Percentiles rank a stretch among this genome's conserved stretches.
These are phyloP conservation scores for Turritopsis rubra DNA, from an alignment of 30 jellyfish, hydroid and myxozoan species.

Conservation along the genomic window DNA sequence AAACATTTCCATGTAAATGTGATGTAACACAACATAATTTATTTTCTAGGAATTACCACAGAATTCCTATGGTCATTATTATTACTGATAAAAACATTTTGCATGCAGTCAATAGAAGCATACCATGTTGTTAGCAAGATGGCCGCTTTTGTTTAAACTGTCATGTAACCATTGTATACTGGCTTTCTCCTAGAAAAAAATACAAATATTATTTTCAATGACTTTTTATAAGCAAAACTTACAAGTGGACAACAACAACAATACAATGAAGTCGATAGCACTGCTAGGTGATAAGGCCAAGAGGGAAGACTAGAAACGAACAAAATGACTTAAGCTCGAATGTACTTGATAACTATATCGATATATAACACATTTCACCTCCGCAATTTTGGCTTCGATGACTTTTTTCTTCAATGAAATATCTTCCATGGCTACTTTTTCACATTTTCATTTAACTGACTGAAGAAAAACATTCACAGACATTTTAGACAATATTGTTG, in stretches of 20 bases:
- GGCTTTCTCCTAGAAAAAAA: slow-evolving; percentile 47
- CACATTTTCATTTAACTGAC: neutral
- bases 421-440: slow-evolving; percentile 37
- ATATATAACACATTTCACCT: slow-evolving; percentile 12
- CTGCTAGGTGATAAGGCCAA: neutral
- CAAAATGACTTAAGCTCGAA: neutral
- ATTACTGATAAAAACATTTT: too few species aligned
- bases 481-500: too few species aligned
- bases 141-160: slow-evolving; percentile 67
- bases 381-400: slow-evolving; percentile 77
- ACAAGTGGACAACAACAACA: neutral
- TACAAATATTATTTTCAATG: neutral
- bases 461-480: neutral
- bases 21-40: too few species aligned
- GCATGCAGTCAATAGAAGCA: neutral
- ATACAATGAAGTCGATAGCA: neutral
- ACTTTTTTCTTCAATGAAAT: slow-evolving; percentile 66
- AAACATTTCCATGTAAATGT: too few species aligned
- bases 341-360: too few species aligned
- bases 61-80: too few species aligned
- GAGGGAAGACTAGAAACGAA: neutral
- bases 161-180: slow-evolving; percentile 85
- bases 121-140: slow-evolving; percentile 69
- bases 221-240: neutral
- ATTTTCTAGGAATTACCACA: too few species aligned